Evolutionary conservation across 2,797 vertebrate genomes (phyloP).

Genomic region (Pantherophis vulpinus): DNA sequence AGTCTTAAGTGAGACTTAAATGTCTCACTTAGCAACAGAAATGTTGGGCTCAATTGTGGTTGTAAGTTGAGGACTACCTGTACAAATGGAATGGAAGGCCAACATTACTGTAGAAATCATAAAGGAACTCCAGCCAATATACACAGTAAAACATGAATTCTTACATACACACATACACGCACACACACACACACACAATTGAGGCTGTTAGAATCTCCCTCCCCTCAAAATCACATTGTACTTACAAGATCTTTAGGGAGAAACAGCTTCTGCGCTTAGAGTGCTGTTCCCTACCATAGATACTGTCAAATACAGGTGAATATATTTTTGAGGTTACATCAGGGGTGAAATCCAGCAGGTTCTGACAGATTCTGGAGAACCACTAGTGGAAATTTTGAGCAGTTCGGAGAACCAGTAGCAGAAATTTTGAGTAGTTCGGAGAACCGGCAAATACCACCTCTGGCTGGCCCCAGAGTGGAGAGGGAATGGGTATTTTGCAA

Average conservation of each 20-base stretch:
- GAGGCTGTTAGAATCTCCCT: neutral
- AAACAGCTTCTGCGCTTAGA: neutral
- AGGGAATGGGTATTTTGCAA: no score
- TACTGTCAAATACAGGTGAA: neutral
- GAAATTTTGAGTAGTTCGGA: no score
- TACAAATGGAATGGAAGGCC: neutral
- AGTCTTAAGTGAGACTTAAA: no score
- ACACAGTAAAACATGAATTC: neutral
- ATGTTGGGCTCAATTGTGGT: neutral
- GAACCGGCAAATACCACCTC: no score
- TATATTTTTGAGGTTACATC: neutral
- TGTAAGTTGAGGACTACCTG: neutral
- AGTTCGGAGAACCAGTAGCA: no score
- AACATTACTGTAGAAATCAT: neutral
- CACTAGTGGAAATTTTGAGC: no score
- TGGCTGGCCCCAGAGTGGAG: no score
- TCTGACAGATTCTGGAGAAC: no score
- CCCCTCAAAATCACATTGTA: neutral
- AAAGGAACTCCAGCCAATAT: neutral
- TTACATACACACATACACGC: neutral
- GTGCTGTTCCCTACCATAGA: neutral
- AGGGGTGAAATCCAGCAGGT: no score
- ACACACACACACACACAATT: no score
- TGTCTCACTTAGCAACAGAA: neutral
- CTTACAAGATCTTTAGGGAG: neutral